phyloP scores from a whole-genome alignment of 2,113 vertebrate genomes.

The Hydropotes inermis region DNA sequence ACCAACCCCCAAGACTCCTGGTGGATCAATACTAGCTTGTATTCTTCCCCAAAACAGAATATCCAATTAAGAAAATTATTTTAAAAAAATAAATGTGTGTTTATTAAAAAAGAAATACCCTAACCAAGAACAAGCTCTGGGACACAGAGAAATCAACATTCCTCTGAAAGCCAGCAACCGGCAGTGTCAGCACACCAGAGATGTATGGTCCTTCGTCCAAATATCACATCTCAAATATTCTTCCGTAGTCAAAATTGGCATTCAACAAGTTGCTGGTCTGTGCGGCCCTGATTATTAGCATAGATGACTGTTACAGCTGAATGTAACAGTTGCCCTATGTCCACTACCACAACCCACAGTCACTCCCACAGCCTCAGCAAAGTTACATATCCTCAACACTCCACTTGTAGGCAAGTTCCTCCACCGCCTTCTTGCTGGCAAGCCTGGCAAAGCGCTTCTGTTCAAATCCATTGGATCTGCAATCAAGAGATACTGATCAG shows the following conservation, averaged over 20 bases:
- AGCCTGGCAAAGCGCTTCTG: slow-evolving; percentile 91
- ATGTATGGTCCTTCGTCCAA: neutral
- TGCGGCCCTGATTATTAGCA: neutral
- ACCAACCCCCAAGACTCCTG: neutral
- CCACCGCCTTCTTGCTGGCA: slow-evolving; percentile 90
- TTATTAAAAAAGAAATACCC: slow-evolving; percentile 27
- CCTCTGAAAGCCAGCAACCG: neutral
- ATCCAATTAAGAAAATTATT: slow-evolving; percentile 82
- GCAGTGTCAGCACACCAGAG: neutral
- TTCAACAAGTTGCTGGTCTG: neutral
- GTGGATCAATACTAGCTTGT: neutral
- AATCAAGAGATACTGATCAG: slow-evolving; percentile 45
- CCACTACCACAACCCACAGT: neutral
- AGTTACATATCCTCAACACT: slow-evolving; percentile 96
- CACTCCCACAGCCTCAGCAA: neutral
- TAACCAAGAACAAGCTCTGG: neutral
- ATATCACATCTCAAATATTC: neutral
- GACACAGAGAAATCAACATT: neutral
- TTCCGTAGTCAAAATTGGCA: neutral
- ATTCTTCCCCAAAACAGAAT: slow-evolving; percentile 82
- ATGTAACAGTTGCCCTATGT: neutral
- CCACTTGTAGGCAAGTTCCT: slow-evolving; percentile 97
- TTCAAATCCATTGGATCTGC: slow-evolving; percentile 96
- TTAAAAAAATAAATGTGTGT: slow-evolving; percentile 18
- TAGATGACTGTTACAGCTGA: neutral